Evolutionary conservation across 2,797 vertebrate species (phyloP), one percentile per base, ranked within the genome.

Genomic region (Lemur catta): DNA sequence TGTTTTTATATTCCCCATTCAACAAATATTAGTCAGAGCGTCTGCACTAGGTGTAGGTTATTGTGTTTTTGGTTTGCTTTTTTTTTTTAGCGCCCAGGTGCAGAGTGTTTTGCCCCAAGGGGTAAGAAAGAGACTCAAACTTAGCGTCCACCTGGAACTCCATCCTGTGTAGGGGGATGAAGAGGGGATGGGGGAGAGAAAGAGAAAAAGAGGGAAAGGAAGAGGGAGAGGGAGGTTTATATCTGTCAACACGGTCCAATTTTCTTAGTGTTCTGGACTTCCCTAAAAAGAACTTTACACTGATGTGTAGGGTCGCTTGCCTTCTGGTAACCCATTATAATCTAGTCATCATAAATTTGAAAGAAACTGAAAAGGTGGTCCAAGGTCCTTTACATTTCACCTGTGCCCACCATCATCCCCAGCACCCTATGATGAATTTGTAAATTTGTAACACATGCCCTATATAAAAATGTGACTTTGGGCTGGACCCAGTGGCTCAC

Each of bases 11-110:
- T 86, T 84, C 50, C 14, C 14, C 35, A 7, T 28, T 76, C 46
- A 92, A 46, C 74, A 91, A 93, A 41, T 48, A 59, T 38, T 52
- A 65, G 90, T 28, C 69, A 65, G 74, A 79, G 38, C n/a, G 28
- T 75, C 76, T 84, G 59, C 38, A 89, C 46, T 10, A 86, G 15
- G 74, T 72, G 43, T 7, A 52, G 15, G 13, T 4, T 33, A 20
- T 92, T 91, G 35, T 84, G 55, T 24, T 57, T 57, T 24, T 8
- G 55, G 2, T 8, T 9, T 24, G n/a, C 13, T n/a, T 65, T 46
- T 46, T 43, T 65, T 63, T 67, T n/a, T 59, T 55, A 38, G 26
- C 48, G 74, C 43, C 24, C 28, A 93, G 61, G 75, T 84, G 50
- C 14, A 6, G 17, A 17, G 26, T 43, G 6, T 88, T 89, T 81